phyloP scores from a whole-genome alignment of 2,888 invertebrate genomes.

The Scrobipalpa atriplicella region DNA sequence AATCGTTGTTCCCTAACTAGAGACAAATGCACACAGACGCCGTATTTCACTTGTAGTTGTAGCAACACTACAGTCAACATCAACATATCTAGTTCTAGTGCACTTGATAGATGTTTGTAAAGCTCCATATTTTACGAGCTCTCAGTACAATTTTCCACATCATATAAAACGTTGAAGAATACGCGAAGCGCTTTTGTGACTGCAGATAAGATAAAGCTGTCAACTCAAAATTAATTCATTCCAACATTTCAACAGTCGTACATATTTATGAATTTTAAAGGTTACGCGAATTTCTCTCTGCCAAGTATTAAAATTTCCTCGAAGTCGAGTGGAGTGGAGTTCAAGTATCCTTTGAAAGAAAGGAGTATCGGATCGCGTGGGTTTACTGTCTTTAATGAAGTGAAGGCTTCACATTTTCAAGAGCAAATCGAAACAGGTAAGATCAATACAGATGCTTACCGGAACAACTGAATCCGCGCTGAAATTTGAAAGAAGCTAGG shows the following conservation, averaged over 20 bases:
- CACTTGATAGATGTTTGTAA: conserved; percentile 1
- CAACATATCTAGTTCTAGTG: not conserved
- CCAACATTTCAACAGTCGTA: not conserved
- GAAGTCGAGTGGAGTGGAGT: not conserved
- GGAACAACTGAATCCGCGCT: too few species aligned
- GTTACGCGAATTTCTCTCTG: conserved; percentile 16
- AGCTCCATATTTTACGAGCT: conserved; percentile 7
- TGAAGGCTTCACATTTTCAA: not conserved
- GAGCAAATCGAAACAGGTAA: not conserved
- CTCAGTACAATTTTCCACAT: not conserved
- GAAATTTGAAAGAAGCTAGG: too few species aligned
- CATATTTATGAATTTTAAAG: not conserved
- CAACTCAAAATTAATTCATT: conserved; percentile 10
- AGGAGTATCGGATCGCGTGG: not conserved
- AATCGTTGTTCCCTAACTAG: not conserved
- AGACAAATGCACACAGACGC: conserved; percentile 1
- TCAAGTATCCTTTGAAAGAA: not conserved
- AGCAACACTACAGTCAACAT: too few species aligned
- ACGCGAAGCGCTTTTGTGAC: not conserved
- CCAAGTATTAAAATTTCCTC: conserved; percentile 7
- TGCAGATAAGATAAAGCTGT: not conserved
- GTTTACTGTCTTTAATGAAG: not conserved
- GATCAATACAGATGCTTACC: too few species aligned
- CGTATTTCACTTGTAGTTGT: not conserved
- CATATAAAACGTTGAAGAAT: conserved; percentile 9